A percentile compares a stretch with the other conserved stretches of the same genome.
These are phyloP conservation scores for Pseudoatta argentina DNA, from an alignment of 1,140 invertebrate species.

Conservation along the genomic window DNA sequence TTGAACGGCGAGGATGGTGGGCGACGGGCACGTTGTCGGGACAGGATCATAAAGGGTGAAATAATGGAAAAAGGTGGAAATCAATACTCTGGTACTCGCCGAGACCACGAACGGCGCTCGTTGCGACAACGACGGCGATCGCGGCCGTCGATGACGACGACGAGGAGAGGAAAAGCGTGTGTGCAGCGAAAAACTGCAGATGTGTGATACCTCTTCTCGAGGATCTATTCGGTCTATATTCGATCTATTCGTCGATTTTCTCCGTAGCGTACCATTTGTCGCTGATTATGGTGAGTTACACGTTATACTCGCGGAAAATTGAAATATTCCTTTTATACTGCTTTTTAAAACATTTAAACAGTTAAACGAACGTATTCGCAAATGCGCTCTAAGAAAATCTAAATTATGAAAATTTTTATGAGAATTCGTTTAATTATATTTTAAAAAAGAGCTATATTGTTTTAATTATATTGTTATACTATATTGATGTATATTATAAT, in stretches of 20 bases:
- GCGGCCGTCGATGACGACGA: background rate
- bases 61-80: conserved; percentile 22
- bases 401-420: background rate
- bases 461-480: background rate
- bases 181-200: conserved; percentile 42
- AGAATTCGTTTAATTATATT: background rate
- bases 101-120: conserved; percentile 44
- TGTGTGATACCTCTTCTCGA: conserved; percentile 23
- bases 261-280: background rate
- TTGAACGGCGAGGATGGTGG: conserved; percentile 43
- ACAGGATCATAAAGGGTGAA: conserved; percentile 30
- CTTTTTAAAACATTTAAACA: background rate
- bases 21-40: conserved; percentile 20
- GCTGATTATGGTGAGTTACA: conserved; percentile 53
- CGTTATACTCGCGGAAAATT: background rate
- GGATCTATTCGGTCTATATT: conserved; percentile 22
- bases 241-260: background rate
- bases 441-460: too few relatives aligned
- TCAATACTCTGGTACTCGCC: conserved; percentile 58
- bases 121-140: conserved; percentile 1
- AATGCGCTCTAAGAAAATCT: background rate
- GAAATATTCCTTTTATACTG: background rate
- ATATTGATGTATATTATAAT: too few relatives aligned
- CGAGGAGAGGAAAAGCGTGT: conserved; percentile 25
- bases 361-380: background rate